Evolutionary conservation across 2,113 vertebrate genomes (phyloP), one percentile per base, ranked within the genome.

Genomic region (Tiliqua scincoides): DNA sequence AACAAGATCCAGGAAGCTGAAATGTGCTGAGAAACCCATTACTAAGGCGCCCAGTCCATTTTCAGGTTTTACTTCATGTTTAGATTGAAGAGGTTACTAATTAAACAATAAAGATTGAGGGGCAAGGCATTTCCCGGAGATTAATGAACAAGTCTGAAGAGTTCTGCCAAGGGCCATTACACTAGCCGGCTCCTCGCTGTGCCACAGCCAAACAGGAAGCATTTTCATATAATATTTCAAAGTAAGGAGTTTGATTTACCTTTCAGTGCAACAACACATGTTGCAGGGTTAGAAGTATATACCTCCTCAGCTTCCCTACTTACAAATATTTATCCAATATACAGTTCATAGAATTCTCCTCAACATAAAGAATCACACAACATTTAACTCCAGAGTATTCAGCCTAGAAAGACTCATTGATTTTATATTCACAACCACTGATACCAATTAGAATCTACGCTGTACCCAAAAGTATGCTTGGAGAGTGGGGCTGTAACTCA

Each of bases 61-160:
- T 94, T 85, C 52, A 57, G 35, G 65, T 88, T 79, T 83, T 61
- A 40, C 83, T 90, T 79, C 82, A 75, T 86, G 70, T 87, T 86
- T 89, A 82, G 80, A 84, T 91, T 43, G 79, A 91, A 88, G 72
- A 88, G 43, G n/a, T 81, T 94, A 52, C 86, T 92, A 90, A 94
- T 90, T 88, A 94, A 88, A 91, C 87, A 91, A 72, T 27, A 91
- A 85, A 83, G 37, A 65, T 9, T 59, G 74, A 77, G 74, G 25
- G 10, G 18, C 6, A 43, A 76, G 81, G 65, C 63, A 93, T 93
- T 93, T 93, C 88, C 90, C 89, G 68, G 72, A 92, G 89, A 90
- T 92, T 94, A 95, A 94, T 90, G 93, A 86, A 79, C 91, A 71
- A 68, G 75, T 89, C 94, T 87, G 74, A 87, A 82, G 61, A 95